Evolutionary conservation across 2,113 vertebrate genomes (phyloP).

Genomic region (Proteles cristata): DNA sequence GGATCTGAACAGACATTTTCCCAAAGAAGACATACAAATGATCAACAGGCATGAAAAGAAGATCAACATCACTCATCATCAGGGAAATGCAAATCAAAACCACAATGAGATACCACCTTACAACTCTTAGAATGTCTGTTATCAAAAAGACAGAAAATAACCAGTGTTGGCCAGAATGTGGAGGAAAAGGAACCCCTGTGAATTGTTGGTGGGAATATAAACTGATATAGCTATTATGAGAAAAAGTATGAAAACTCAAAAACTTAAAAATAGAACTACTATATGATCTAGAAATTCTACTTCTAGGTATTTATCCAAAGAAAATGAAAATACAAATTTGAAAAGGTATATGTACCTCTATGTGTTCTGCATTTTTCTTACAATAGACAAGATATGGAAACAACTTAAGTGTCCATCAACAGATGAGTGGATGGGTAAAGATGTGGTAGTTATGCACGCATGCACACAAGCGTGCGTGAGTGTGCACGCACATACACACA

Average conservation of each 20-base stretch:
- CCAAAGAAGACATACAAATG: background rate
- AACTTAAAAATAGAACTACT: background rate
- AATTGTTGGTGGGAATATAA: background rate
- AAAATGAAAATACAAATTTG: background rate
- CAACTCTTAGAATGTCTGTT: background rate
- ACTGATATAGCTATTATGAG: background rate
- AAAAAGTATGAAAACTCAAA: background rate
- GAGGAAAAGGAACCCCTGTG: background rate
- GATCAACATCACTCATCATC: background rate
- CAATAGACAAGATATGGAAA: background rate
- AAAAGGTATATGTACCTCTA: background rate
- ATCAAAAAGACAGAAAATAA: background rate
- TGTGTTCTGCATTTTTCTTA: background rate
- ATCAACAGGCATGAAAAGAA: background rate
- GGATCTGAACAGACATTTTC: background rate
- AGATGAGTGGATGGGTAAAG: background rate
- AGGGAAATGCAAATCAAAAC: background rate
- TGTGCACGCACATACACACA: too few relatives aligned
- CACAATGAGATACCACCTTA: background rate
- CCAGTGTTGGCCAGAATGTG: background rate
- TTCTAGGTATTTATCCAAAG: background rate
- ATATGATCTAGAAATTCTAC: background rate
- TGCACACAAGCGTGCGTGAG: background rate
- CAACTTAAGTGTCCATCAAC: background rate
- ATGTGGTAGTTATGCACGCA: background rate